Percentiles rank a stretch among this genome's conserved stretches.
phyloP scores from a whole-genome alignment of 2,797 vertebrate species.

The Leptatherina wallacei region DNA sequence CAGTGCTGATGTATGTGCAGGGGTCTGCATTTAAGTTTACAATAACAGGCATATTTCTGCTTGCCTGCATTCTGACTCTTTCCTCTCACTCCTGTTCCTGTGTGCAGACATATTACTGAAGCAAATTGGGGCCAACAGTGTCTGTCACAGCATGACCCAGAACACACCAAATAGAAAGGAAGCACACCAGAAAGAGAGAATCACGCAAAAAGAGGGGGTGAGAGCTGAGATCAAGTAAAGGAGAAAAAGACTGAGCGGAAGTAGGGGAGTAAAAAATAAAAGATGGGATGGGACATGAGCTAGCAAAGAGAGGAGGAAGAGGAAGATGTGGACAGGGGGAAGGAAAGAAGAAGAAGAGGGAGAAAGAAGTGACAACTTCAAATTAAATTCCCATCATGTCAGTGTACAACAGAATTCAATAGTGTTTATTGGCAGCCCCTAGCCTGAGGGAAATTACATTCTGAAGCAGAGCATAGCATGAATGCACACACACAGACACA shows the following conservation, averaged over 20 bases:
- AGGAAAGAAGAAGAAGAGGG: conserved; percentile 47
- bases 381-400: conserved; percentile 89
- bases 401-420: conserved; percentile 86
- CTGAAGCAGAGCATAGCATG: conserved; percentile 80
- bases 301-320: conserved; percentile 19
- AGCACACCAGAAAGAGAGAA: conserved; percentile 34
- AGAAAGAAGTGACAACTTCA: conserved; percentile 83
- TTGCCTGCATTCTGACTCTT: conserved; percentile 35
- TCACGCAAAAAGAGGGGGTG: conserved; percentile 55
- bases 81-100: conserved; percentile 56
- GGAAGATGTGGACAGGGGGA: conserved; percentile 40
- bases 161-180: conserved; percentile 63
- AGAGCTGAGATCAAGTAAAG: conserved; percentile 38
- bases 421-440: conserved; percentile 84
- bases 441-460: conserved; percentile 86
- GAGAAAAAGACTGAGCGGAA: conserved; percentile 22
- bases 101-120: conserved; percentile 67
- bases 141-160: conserved; percentile 70
- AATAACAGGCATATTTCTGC: conserved; percentile 32
- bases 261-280: conserved; percentile 15
- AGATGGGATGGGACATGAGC: conserved; percentile 2
- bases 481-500: conserved; percentile 62
- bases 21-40: conserved; percentile 9
- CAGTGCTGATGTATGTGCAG: conserved; percentile 9
- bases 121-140: conserved; percentile 78